phyloP scores from a whole-genome alignment of 2,797 vertebrate species.

The Bucorvus abyssinicus region DNA sequence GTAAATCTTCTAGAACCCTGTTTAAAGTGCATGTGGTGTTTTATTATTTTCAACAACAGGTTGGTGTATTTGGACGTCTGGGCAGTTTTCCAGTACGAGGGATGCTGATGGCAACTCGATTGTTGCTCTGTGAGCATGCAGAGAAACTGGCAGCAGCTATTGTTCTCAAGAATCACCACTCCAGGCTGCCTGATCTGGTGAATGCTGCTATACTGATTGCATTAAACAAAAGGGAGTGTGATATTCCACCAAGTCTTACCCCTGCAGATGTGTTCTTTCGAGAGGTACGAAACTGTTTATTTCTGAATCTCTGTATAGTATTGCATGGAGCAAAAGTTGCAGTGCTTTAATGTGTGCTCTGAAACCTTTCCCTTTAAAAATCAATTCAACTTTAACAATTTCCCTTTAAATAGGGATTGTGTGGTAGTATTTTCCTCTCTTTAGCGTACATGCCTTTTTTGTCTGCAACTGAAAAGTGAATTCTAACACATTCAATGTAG shows the following conservation, averaged over 20 bases:
- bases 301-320: not conserved
- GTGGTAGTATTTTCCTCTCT: not conserved
- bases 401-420: not conserved
- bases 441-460: not conserved
- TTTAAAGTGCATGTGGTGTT: not conserved
- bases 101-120: constrained; percentile 82
- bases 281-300: constrained; percentile 77
- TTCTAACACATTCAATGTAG: not conserved
- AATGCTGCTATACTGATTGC: constrained; percentile 82
- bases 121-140: constrained; percentile 90
- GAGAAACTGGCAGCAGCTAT: constrained; percentile 91
- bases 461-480: not conserved
- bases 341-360: not conserved
- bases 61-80: constrained; percentile 87
- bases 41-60: constrained; percentile 70
- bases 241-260: constrained; percentile 84
- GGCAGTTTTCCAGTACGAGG: constrained; percentile 75
- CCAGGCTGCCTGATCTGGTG: constrained; percentile 83
- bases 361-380: not conserved
- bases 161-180: constrained; percentile 91
- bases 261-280: constrained; percentile 94
- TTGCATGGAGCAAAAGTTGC: not conserved
- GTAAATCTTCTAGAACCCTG: not conserved
- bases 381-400: not conserved
- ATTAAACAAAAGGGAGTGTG: constrained; percentile 77